Conservation (phyloP, 2,888 invertebrate genomes). For the Caenorhabditis sp. region DNA sequence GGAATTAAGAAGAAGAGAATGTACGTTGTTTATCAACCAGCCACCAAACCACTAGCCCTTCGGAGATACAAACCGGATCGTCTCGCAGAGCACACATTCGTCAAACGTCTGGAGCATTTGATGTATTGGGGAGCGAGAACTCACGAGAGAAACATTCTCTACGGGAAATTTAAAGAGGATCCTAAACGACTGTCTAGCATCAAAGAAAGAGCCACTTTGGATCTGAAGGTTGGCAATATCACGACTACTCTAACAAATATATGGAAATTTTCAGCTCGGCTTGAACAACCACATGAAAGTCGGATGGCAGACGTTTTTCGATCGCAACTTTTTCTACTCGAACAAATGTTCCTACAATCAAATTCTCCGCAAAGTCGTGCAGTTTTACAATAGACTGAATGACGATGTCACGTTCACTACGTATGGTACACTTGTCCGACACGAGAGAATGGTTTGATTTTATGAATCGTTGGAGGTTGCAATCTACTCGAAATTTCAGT, state of each 20-base stretch:
- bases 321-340: conserved; percentile 47
- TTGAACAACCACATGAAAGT: conserved; percentile 31
- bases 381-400: conserved; percentile 35
- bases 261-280: conserved; percentile 38
- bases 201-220: conserved; percentile 36
- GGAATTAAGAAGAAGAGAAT: conserved; percentile 59
- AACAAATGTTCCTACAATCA: conserved; percentile 48
- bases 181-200: conserved; percentile 32
- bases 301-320: conserved; percentile 62
- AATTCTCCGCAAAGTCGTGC: conserved; percentile 31
- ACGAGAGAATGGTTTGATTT: conserved; percentile 21
- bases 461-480: not conserved
- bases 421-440: not conserved
- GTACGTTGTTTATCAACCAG: conserved; percentile 50
- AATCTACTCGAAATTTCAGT: conserved; percentile 2
- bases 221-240: conserved; percentile 63
- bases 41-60: conserved; percentile 40
- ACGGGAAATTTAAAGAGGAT: conserved; percentile 26
- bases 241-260: no score
- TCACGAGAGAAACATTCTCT: conserved; percentile 24
- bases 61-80: conserved; percentile 47
- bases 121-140: conserved; percentile 47
- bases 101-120: conserved; percentile 40
- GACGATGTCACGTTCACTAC: not conserved
- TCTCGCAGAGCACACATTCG: conserved; percentile 33